phyloP scores from a whole-genome alignment of 2,113 vertebrate genomes.

The Dipodomys stephensi region DNA sequence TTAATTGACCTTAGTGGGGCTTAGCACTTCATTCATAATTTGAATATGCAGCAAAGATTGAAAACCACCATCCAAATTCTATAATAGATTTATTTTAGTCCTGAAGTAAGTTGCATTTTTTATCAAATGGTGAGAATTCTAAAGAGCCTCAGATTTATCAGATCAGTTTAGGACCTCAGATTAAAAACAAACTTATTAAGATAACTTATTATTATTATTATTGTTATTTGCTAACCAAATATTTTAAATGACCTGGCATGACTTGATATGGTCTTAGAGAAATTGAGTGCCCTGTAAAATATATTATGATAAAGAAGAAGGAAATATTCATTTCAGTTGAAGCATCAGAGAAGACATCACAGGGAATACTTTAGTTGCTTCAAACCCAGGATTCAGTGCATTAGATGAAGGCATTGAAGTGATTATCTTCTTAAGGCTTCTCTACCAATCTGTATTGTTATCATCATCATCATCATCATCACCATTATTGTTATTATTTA shows the following conservation, averaged over 20 bases:
- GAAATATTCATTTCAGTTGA: neutral
- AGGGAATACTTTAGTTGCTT: neutral
- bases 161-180: neutral
- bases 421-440: neutral
- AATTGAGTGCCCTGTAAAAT: slow-evolving; percentile 13
- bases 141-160: neutral
- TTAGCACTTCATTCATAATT: neutral
- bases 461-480: too few relatives aligned
- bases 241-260: neutral
- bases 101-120: neutral
- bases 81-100: neutral
- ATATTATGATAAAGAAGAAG: slow-evolving; percentile 10
- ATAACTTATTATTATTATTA: neutral
- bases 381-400: neutral
- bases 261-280: neutral
- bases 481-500: too few relatives aligned
- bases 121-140: neutral
- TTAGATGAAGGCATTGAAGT: neutral
- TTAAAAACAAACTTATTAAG: slow-evolving; percentile 4
- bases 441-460: neutral
- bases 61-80: neutral
- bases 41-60: neutral
- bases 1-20: neutral
- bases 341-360: neutral
- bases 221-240: slow-evolving; percentile 14